phyloP scores from a whole-genome alignment of 2,797 vertebrate species.

The Sciurus carolinensis region DNA sequence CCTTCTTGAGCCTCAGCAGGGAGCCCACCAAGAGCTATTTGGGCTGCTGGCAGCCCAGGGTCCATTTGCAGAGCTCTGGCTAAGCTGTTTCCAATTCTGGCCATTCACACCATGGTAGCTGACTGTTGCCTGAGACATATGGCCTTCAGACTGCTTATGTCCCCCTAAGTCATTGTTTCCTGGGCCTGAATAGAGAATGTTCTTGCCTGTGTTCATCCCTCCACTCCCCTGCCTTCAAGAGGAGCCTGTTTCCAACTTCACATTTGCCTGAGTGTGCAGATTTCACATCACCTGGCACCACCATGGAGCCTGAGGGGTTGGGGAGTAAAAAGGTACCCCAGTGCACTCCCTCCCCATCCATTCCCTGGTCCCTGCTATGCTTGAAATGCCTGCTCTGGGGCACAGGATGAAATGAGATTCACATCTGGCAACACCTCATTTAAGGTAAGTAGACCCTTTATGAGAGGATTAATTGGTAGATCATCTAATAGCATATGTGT shows the following conservation, averaged over 20 bases:
- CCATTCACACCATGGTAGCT: not conserved
- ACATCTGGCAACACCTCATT: no score
- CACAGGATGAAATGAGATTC: not conserved
- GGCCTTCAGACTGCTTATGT: not conserved
- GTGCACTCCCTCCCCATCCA: no score
- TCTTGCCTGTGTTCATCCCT: not conserved
- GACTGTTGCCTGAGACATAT: not conserved
- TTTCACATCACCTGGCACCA: not conserved
- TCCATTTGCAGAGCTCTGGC: not conserved
- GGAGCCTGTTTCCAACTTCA: not conserved
- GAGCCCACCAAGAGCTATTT: not conserved
- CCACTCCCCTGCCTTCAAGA: not conserved
- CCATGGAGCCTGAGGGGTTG: not conserved
- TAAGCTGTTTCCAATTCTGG: not conserved
- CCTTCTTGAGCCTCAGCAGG: not conserved
- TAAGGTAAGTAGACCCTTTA: no score
- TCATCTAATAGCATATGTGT: no score
- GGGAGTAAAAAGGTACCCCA: not conserved
- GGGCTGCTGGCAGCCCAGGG: not conserved
- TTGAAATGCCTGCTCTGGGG: not conserved
- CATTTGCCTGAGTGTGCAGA: not conserved
- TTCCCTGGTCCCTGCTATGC: no score
- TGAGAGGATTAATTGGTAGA: not conserved
- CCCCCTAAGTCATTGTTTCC: accelerated
- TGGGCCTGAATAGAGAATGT: not conserved